These are phyloP conservation scores for Caerostris extrusa DNA, from an alignment of 1,140 invertebrate genomes.

Conservation along the genomic window DNA sequence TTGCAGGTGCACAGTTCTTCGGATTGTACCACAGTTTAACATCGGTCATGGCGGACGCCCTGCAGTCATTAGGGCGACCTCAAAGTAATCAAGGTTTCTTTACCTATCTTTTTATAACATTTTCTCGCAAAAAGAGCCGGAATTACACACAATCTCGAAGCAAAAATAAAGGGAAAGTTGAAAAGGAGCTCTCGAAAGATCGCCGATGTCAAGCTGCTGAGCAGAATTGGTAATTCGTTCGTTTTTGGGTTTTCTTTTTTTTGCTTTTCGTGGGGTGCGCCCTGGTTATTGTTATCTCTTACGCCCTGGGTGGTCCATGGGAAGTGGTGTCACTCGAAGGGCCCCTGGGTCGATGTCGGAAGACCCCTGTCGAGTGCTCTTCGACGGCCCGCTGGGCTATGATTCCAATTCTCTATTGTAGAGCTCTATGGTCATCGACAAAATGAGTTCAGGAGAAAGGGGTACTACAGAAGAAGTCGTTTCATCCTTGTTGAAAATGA, in stretches of 20 bases:
- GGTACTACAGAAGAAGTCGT: conserved; percentile 4
- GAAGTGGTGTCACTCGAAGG: conserved; percentile 42
- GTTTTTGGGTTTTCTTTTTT: conserved; percentile 39
- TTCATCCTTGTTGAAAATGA: conserved; percentile 10
- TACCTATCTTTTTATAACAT: conserved; percentile 15
- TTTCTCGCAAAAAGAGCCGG: conserved; percentile 14
- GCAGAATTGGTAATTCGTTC: conserved; percentile 44
- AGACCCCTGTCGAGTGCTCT: conserved; percentile 49
- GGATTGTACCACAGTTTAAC: not conserved
- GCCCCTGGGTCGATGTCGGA: conserved; percentile 36
- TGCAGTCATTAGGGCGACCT: conserved; percentile 3
- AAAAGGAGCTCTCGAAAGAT: conserved; percentile 50
- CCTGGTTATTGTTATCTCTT: conserved; percentile 44
- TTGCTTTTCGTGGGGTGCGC: conserved; percentile 27
- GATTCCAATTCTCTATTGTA: conserved; percentile 51
- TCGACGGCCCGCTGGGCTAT: conserved; percentile 27
- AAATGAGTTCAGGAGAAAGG: conserved; percentile 37
- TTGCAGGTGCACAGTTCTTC: not conserved
- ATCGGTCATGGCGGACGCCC: not conserved
- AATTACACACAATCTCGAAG: conserved; percentile 22
- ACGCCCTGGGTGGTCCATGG: conserved; percentile 35
- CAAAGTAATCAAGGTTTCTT: conserved; percentile 16
- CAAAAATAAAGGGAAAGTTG: conserved; percentile 17
- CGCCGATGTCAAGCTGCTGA: conserved; percentile 45
- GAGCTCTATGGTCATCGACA: conserved; percentile 10